Base-by-base conservation (phyloP, 2,888 invertebrate genomes). In the Agonopterix subpropinquella region DNA sequence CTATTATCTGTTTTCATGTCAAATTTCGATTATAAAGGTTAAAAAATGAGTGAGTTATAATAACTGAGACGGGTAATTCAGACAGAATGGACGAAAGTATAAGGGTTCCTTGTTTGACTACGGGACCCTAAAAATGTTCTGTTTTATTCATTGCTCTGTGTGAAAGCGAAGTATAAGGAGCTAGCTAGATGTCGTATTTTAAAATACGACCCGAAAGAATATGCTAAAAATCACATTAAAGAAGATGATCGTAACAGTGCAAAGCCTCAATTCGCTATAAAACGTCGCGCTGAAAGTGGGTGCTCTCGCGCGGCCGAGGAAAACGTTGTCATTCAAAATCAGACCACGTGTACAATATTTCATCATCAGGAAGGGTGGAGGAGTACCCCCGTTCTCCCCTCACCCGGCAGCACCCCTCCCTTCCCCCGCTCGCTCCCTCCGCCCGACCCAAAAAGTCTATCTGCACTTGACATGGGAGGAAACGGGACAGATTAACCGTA, bases 341-440 rank as follows among this genome's bases (percentile, higher is more conserved):
- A 90, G 90, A 91, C 91, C 91, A 91, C 91, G 91, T 91, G 91
- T 90, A 90, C 91, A 90, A 91, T 91, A 91, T 91, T 91, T 91
- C 91, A 91, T 91, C 91, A 90, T 91, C 91, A 90, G 89, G 87
- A 74, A 84, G 80, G 81, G 81, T 68, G 78, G 58, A 61, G 36
- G n/a, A 59, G 61, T 63, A 56, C 53, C 48, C 56, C 54, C 75
- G 65, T 76, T 73, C 70, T 65, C 65, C 59, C 64, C 63, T 58
- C 7, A 28, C 56, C 57, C 61, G 58, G 61, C 60, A 65, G 58
- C 64, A 64, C 55, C 48, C 18, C 44, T 47, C 47, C 44, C 50
- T 55, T 55, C 61, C 56, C 53, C 47, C 52, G 47, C 61, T 47
- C 53, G 48, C 36, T 41, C 55, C 49, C 54, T 52, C 53, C 55